phyloP scores from a whole-genome alignment of 2,113 vertebrate species.

The Heptranchias perlo region DNA sequence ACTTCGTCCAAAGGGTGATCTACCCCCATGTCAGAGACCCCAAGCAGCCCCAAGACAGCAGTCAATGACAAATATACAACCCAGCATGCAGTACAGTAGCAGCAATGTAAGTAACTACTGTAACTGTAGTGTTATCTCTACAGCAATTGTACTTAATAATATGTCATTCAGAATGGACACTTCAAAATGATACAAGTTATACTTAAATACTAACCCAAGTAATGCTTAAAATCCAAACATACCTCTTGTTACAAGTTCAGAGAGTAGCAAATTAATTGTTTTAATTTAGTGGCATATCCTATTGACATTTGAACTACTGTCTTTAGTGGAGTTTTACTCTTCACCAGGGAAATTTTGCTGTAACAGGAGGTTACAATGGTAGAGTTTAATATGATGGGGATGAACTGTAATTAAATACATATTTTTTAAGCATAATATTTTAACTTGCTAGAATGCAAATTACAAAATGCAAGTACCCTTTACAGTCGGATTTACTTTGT shows the following conservation, averaged over 20 bases:
- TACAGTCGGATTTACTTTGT: too few species aligned
- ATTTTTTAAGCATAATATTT: neutral
- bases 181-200: neutral
- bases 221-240: neutral
- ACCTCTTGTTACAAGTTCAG: neutral
- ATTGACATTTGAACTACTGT: neutral
- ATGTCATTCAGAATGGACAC: neutral
- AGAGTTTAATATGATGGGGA: neutral
- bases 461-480: neutral
- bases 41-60: neutral
- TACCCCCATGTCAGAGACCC: neutral
- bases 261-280: neutral
- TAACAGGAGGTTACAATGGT: neutral
- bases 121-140: too few species aligned
- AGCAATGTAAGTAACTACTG: neutral
- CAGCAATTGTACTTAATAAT: too few species aligned
- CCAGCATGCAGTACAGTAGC: neutral
- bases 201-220: neutral
- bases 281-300: neutral
- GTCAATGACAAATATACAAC: neutral
- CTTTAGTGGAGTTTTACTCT: neutral
- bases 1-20: neutral
- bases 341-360: neutral
- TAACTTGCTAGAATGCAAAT: neutral
- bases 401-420: neutral